Evolutionary conservation across 2,888 invertebrate genomes (phyloP).

Genomic region (Spodoptera exigua): DNA sequence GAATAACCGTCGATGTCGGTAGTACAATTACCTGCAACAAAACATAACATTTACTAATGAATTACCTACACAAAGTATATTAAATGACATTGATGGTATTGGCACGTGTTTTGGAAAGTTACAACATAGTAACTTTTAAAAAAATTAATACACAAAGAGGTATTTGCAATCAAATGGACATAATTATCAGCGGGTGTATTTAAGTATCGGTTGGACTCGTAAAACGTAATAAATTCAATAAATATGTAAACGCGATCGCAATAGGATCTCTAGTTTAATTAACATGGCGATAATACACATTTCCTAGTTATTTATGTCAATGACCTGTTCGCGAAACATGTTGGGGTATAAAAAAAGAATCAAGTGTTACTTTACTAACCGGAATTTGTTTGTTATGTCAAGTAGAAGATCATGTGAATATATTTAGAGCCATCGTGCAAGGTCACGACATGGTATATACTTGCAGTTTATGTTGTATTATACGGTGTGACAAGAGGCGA

Average conservation of each 20-base stretch:
- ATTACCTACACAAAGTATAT: not conserved
- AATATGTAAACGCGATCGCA: constrained; percentile 1
- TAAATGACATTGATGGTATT: too few species aligned
- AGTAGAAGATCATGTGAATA: not conserved
- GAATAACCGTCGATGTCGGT: not conserved
- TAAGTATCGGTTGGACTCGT: too few species aligned
- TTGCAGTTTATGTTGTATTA: too few species aligned
- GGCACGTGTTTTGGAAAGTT: too few species aligned
- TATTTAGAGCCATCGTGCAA: constrained; percentile 2
- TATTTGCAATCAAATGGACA: too few species aligned
- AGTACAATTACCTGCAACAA: constrained; percentile 29
- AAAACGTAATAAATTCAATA: too few species aligned
- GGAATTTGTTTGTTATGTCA: constrained; percentile 5
- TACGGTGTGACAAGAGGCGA: not conserved
- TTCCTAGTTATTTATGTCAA: constrained; percentile 14
- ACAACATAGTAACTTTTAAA: too few species aligned
- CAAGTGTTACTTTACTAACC: not conserved
- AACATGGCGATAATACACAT: not conserved
- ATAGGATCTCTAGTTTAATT: not conserved
- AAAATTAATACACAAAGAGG: too few species aligned
- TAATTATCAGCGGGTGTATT: too few species aligned
- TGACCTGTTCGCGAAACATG: constrained; percentile 18
- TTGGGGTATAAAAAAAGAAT: not conserved
- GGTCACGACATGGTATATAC: too few species aligned
- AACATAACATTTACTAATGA: not conserved